Percentiles rank a stretch among this genome's conserved stretches.
Conservation (phyloP, 35 echinoderm and acorn worm genomes). For the Ptychodera flava region DNA sequence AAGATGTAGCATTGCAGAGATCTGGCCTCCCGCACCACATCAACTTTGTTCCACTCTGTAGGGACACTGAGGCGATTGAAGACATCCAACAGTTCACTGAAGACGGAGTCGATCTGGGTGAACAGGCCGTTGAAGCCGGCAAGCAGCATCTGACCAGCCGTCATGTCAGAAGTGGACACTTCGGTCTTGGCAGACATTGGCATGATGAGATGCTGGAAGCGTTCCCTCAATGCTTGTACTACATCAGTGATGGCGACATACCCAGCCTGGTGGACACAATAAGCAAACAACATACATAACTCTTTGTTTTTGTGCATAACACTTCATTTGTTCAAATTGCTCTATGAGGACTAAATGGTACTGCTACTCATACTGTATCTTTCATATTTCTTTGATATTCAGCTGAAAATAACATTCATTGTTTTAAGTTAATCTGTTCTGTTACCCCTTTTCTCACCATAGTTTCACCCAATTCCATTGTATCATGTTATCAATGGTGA, state of each 20-base stretch:
- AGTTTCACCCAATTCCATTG: too few relatives aligned
- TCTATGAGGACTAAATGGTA: too few relatives aligned
- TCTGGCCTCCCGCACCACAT: constrained; percentile 58
- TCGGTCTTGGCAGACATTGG: neutral
- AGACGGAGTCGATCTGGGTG: constrained; percentile 37
- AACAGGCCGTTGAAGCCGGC: constrained; percentile 67
- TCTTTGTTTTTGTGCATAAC: too few relatives aligned
- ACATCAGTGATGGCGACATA: constrained; percentile 8
- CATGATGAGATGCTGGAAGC: neutral
- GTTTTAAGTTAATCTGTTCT: too few relatives aligned
- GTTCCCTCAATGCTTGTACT: constrained; percentile 10
- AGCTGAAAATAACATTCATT: too few relatives aligned
- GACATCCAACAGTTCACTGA: constrained; percentile 41
- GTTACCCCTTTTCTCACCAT: too few relatives aligned
- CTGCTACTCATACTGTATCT: too few relatives aligned
- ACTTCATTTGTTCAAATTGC: too few relatives aligned
- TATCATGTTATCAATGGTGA: too few relatives aligned
- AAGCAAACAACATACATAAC: too few relatives aligned
- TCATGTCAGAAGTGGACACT: neutral
- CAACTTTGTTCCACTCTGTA: constrained; percentile 50
- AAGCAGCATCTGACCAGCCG: constrained; percentile 60
- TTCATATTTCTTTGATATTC: too few relatives aligned
- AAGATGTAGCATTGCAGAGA: constrained; percentile 32
- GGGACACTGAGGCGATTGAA: constrained; percentile 40
- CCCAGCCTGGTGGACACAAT: too few relatives aligned